Evolutionary conservation across 53 echinoderm and acorn worm species (phyloP).

Genomic region (Arbacia lixula): DNA sequence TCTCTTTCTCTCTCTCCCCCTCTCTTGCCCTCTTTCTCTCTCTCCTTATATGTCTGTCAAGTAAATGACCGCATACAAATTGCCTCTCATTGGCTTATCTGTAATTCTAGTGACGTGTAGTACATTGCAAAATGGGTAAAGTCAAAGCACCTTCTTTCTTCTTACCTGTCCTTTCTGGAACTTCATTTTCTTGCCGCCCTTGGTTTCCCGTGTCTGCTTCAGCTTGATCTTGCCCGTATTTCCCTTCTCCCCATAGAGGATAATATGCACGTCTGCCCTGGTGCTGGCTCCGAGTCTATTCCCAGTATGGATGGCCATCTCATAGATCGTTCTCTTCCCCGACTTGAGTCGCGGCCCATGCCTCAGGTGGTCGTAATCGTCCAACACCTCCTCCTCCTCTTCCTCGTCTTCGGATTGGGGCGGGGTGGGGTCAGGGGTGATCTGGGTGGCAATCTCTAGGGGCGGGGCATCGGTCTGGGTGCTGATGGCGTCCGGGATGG

Average conservation of each 20-base stretch:
- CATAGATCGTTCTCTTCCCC: slow-evolving; percentile 92
- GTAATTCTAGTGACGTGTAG: no score
- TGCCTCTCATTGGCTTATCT: no score
- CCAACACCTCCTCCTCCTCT: slow-evolving; percentile 58
- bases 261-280: slow-evolving; percentile 89
- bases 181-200: slow-evolving; percentile 82
- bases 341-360: slow-evolving; percentile 93
- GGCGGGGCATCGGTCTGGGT: slow-evolving; percentile 70
- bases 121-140: no score
- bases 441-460: slow-evolving; percentile 66
- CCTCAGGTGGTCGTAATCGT: slow-evolving; percentile 84
- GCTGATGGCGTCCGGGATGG: slow-evolving; percentile 58
- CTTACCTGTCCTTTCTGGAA: slow-evolving; percentile 98
- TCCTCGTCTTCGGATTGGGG: slow-evolving; percentile 48
- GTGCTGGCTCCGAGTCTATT: slow-evolving; percentile 93
- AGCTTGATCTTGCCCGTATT: slow-evolving; percentile 99
- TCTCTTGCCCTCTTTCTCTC: no score
- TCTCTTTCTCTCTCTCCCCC: no score
- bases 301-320: slow-evolving; percentile 92
- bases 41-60: no score
- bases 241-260: slow-evolving; percentile 91
- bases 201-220: slow-evolving; percentile 78
- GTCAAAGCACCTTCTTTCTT: no score
- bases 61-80: no score
- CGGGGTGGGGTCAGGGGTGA: slow-evolving; percentile 62